These are phyloP conservation scores for Drosophila multiciliata DNA, from an alignment of 2,888 invertebrate genomes.

Conservation along the genomic window DNA sequence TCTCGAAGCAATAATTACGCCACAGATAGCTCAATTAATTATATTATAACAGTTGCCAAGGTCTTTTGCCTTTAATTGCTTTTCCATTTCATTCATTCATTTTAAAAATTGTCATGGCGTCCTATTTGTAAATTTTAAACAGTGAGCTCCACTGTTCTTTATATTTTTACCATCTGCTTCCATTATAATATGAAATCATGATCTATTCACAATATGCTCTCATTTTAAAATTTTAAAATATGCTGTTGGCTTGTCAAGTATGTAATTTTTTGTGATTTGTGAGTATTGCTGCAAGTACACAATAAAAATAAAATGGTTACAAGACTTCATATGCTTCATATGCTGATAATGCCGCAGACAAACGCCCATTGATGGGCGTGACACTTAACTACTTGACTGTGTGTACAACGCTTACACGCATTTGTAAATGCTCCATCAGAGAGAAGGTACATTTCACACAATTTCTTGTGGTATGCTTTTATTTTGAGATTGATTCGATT, in stretches of 20 bases:
- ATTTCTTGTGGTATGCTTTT: constrained; percentile 74
- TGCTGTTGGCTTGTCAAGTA: constrained; percentile 1
- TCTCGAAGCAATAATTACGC: neutral
- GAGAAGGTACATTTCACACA: constrained; percentile 56
- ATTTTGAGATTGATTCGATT: constrained; percentile 76
- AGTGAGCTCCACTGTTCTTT: neutral
- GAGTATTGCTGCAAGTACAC: constrained; percentile 7
- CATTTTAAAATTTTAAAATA: constrained; percentile 4
- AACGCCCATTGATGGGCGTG: constrained; percentile 66
- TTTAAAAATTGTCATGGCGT: neutral
- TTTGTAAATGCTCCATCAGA: constrained; percentile 18
- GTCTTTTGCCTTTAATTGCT: neutral
- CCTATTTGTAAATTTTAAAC: neutral
- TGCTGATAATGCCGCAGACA: constrained; percentile 50
- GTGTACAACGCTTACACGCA: constrained; percentile 13
- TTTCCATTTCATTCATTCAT: neutral
- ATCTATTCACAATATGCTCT: neutral
- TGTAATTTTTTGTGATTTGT: constrained; percentile 18
- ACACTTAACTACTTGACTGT: constrained; percentile 11
- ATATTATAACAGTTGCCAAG: neutral
- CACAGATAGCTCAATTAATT: neutral
- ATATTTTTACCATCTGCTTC: neutral
- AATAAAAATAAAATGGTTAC: constrained; percentile 50
- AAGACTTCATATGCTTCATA: constrained; percentile 53
- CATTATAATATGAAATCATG: neutral